Evolutionary conservation across 2,113 vertebrate genomes (phyloP), one percentile per base, ranked within the genome.

Genomic region (Talpa occidentalis): DNA sequence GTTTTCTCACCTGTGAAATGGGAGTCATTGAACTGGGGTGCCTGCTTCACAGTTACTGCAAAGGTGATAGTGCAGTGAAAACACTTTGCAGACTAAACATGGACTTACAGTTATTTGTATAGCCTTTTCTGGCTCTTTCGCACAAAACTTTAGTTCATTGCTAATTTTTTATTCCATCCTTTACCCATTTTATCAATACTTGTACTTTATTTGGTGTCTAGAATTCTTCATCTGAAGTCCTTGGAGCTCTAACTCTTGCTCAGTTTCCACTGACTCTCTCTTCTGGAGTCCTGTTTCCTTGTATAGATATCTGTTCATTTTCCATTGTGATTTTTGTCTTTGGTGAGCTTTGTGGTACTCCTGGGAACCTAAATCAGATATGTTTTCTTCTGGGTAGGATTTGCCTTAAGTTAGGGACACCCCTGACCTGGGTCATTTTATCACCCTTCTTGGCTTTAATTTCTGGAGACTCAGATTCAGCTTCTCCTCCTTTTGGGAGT

Each of bases 1-100:
- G 30, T 85, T 70, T 96, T 66, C 42, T 52, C 42, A 60, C 77
- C 67, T 82, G 30, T 56, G 79, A 56, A 94, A 59, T 67, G 62
- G 44, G 72, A 80, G 21, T 11, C 15, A 2, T 35, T 11, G 64
- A 42, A 32, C 40, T 24, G 4, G 24, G 37, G n/a, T 24, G 28
- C 49, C 70, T 6, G 2, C 40, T 76, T 89, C 19, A 3, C 4
- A 32, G 11, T 26, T n/a, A 44, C 40, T 28, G 35, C 32, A 37
- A 16, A 77, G 35, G 56, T 42, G 26, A 22, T 1, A 14, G 7
- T 49, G 56, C 22, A 22, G 17, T 12, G 14, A 80, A 67, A 76
- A 59, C 16, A 2, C 83, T 90, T 70, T 56, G 32, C 37, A n/a
- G 16, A 47, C 26, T n/a, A 62, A 35, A 17, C 16, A 28, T 21